Evolutionary conservation across 1,140 invertebrate species (phyloP).

Genomic region (Rhopalosiphum padi): DNA sequence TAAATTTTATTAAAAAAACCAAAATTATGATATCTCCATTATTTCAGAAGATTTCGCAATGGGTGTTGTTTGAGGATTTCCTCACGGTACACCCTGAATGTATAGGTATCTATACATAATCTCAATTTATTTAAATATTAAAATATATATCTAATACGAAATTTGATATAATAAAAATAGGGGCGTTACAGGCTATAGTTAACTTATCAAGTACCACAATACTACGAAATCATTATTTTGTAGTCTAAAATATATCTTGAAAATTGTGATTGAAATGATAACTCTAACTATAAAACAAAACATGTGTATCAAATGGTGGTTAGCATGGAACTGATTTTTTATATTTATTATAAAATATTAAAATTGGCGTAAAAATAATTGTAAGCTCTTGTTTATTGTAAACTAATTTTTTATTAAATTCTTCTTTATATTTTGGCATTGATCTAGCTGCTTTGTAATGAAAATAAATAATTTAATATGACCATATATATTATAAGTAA

Average conservation of each 20-base stretch:
- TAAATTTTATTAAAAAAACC: too few relatives aligned
- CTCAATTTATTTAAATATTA: too few relatives aligned
- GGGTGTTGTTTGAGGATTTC: too few relatives aligned
- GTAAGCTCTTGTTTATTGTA: background rate
- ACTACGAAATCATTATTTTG: background rate
- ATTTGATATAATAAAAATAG: background rate
- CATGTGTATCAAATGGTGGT: background rate
- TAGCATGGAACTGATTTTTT: background rate
- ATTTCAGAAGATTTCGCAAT: too few relatives aligned
- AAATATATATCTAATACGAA: too few relatives aligned
- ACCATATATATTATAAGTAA: too few relatives aligned
- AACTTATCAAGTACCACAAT: background rate
- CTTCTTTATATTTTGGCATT: background rate
- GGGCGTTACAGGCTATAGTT: background rate
- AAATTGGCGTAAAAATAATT: background rate
- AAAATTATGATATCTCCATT: too few relatives aligned
- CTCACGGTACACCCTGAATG: too few relatives aligned
- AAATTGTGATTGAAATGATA: background rate
- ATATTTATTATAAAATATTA: background rate
- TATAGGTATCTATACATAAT: too few relatives aligned
- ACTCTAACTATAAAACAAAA: background rate
- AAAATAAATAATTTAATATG: background rate
- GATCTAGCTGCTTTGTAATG: background rate
- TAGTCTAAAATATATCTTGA: background rate
- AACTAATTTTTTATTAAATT: background rate